Base-by-base conservation (phyloP, 2,113 vertebrate species). In the Alouatta palliata region DNA sequence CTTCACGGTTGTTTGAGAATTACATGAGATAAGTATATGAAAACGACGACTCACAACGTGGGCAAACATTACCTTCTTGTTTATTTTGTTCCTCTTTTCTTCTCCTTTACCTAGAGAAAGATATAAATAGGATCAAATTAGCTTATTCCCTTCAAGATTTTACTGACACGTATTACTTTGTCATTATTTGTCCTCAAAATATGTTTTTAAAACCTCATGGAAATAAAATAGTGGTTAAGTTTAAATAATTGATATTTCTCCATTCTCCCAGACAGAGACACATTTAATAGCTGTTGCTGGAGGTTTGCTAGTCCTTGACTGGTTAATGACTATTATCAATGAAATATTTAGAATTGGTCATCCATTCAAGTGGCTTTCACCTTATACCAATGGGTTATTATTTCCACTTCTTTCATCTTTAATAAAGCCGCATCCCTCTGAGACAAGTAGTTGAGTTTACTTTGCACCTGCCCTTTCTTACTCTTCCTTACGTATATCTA, bases 221-320 rank as follows among this genome's bases (percentile, higher is more conserved):
- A 79, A 93, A 89, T 89, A 90, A 90, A 96, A 10, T 94, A 75
- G 27, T 61, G 23, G 87, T 73, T 90, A 91, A 61, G 6, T 91
- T 85, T 37, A 88, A 75, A 16, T 94, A 45, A 71, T 45, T 87
- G 47, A 20, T 73, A 77, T 89, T 95, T 94, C 27, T 94, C 45
- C 85, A 75, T 79, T 17, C 1, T 6, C 20, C 23, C 2, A 56
- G n/a, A 56, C 8, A 92, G 52, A 86, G 58, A 61, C 68, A 49
- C 43, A 71, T 70, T 16, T 76, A 85, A 70, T 80, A 85, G 93
- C 56, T 75, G 25, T 64, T 66, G 4, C 75, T 92, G 27, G 10
- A 80, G 6, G 3, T 82, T 68, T 92, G 35, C 73, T 92, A 52
- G 75, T 77, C 47, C 20, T 61, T 79, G 47, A 87, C 16, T 87